These are phyloP conservation scores for Scartelaos histophorus DNA, from an alignment of 2,113 vertebrate species.

Conservation along the genomic window DNA sequence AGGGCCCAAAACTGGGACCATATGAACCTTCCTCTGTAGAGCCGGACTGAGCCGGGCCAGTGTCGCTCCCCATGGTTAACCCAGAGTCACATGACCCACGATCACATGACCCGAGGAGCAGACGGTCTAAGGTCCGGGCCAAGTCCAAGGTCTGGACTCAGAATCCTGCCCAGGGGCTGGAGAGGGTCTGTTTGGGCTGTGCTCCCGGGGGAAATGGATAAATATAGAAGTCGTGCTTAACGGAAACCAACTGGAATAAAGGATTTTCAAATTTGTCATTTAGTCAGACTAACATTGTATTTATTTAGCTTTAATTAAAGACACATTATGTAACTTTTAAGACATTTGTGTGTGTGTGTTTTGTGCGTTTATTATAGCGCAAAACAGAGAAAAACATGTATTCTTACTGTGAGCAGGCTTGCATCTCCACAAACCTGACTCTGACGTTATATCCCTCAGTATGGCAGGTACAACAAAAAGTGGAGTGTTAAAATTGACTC, in stretches of 20 bases:
- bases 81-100: not conserved
- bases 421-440: too few species aligned
- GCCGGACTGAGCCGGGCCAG: not conserved
- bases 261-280: not conserved
- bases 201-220: not conserved
- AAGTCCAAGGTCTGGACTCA: constrained; percentile 4
- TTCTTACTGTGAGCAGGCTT: too few species aligned
- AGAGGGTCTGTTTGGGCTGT: not conserved
- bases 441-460: too few species aligned
- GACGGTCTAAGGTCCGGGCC: not conserved
- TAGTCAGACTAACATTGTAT: too few species aligned
- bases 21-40: not conserved
- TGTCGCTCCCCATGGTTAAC: not conserved
- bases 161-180: not conserved
- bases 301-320: too few species aligned
- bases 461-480: too few species aligned
- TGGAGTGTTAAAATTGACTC: too few species aligned
- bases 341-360: too few species aligned
- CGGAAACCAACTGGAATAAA: not conserved
- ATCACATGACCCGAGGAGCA: constrained; percentile 4
- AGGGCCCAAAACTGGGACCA: too few species aligned
- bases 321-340: too few species aligned
- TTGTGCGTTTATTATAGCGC: too few species aligned
- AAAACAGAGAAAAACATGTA: too few species aligned
- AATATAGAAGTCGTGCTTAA: not conserved